Percentiles rank a stretch among this genome's conserved stretches.
Conservation (phyloP, 2,888 invertebrate genomes). For the Silvanus unidentatus region DNA sequence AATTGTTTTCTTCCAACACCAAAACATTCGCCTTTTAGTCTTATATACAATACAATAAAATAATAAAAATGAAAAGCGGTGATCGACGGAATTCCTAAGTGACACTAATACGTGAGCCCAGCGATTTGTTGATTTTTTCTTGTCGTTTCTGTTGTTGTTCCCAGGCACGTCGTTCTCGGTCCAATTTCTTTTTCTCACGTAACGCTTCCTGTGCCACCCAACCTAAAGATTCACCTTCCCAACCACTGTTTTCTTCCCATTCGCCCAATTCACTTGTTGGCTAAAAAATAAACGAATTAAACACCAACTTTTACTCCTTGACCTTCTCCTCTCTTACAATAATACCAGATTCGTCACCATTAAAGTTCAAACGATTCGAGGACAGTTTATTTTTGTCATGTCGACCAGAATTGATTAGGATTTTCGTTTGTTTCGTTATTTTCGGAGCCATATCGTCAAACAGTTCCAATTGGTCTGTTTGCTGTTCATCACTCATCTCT, state of each 20-base stretch:
- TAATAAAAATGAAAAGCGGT: no score
- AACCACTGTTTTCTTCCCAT: conserved; percentile 42
- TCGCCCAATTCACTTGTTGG: conserved; percentile 38
- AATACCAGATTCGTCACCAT: conserved; percentile 23
- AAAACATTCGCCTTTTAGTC: no score
- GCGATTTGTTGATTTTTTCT: conserved; percentile 30
- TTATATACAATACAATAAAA: no score
- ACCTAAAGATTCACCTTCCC: conserved; percentile 40
- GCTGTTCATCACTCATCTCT: conserved; percentile 33
- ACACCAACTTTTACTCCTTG: neutral
- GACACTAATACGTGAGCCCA: conserved; percentile 35
- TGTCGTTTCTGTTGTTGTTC: conserved; percentile 41
- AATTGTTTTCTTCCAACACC: no score
- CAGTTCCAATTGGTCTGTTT: conserved; percentile 50
- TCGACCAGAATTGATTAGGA: conserved; percentile 47
- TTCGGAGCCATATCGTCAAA: conserved; percentile 59
- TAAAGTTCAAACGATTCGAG: conserved; percentile 31
- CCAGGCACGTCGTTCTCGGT: conserved; percentile 35
- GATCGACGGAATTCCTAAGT: no score
- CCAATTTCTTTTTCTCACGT: conserved; percentile 38
- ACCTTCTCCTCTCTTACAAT: conserved; percentile 25
- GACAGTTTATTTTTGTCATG: conserved; percentile 22
- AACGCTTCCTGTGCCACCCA: conserved; percentile 37
- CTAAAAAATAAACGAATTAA: conserved; percentile 18
- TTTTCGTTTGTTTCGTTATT: conserved; percentile 55